Conservation (phyloP, 2,797 vertebrate species). For the Dryobates pubescens region DNA sequence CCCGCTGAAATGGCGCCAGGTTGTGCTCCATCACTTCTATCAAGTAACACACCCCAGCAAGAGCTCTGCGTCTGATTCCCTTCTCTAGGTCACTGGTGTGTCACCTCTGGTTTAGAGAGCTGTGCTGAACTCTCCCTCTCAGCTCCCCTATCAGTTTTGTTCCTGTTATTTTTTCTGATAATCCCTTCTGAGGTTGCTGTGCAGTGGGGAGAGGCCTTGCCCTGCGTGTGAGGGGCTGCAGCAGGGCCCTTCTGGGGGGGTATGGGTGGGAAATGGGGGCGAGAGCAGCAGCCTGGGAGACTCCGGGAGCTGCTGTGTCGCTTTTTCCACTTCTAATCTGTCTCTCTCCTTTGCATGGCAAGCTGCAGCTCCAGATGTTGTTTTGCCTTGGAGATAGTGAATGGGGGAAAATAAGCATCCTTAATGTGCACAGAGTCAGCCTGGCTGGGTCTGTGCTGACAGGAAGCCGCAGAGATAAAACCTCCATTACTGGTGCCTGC, state of each 20-base stretch:
- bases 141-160: not conserved
- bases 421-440: constrained; percentile 77
- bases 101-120: constrained; percentile 17
- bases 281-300: not conserved
- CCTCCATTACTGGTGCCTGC: constrained; percentile 62
- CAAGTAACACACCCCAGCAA: constrained; percentile 76
- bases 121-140: not conserved
- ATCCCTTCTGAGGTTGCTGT: not conserved
- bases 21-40: constrained; percentile 71
- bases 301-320: constrained; percentile 24
- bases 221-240: not conserved
- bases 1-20: constrained; percentile 77
- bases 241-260: constrained; percentile 11
- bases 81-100: constrained; percentile 19
- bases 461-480: constrained; percentile 78
- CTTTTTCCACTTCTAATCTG: constrained; percentile 61
- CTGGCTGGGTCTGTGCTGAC: constrained; percentile 74
- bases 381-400: constrained; percentile 77
- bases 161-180: constrained; percentile 53
- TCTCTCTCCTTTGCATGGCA: constrained; percentile 52
- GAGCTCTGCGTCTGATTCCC: constrained; percentile 79
- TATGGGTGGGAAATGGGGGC: not conserved
- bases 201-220: not conserved
- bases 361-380: constrained; percentile 79
- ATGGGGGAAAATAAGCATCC: constrained; percentile 63